Evolutionary conservation across 2,888 invertebrate species (phyloP).

Genomic region (Heliconius cydno): DNA sequence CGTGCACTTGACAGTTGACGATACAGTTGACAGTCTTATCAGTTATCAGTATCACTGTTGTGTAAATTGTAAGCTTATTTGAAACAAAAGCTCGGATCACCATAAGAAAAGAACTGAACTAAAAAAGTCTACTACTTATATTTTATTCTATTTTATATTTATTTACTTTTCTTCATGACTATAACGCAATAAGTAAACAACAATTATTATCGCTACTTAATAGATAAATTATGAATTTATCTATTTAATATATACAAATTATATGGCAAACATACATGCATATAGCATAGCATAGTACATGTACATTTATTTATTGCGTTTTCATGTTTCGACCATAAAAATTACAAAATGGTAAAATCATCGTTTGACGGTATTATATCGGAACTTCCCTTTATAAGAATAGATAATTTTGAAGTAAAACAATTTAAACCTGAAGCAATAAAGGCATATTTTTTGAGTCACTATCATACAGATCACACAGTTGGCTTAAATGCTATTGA

Average conservation of each 20-base stretch:
- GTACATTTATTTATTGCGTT: not conserved
- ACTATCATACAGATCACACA: slow-evolving; percentile 86
- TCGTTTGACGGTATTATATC: slow-evolving; percentile 84
- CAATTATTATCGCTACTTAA: not conserved
- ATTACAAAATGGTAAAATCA: not conserved
- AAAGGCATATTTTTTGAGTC: slow-evolving; percentile 85
- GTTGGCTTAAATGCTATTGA: slow-evolving; percentile 66
- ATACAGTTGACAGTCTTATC: not conserved
- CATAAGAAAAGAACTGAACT: no score
- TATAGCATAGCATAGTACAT: no score
- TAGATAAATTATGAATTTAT: not conserved
- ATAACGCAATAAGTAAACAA: not conserved
- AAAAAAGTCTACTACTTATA: not conserved
- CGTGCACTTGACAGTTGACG: not conserved
- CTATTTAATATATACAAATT: no score
- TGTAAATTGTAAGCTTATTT: not conserved
- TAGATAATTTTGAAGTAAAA: slow-evolving; percentile 83
- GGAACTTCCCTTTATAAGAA: slow-evolving; percentile 85
- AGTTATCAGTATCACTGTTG: not conserved
- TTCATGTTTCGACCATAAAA: not conserved
- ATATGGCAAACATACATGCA: no score
- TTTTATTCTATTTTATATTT: not conserved
- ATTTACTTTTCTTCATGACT: not conserved
- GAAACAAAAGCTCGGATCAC: no score
- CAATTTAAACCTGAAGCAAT: slow-evolving; percentile 52